phyloP scores from a whole-genome alignment of 1,140 invertebrate species.

The Ceratosolen solmsi region DNA sequence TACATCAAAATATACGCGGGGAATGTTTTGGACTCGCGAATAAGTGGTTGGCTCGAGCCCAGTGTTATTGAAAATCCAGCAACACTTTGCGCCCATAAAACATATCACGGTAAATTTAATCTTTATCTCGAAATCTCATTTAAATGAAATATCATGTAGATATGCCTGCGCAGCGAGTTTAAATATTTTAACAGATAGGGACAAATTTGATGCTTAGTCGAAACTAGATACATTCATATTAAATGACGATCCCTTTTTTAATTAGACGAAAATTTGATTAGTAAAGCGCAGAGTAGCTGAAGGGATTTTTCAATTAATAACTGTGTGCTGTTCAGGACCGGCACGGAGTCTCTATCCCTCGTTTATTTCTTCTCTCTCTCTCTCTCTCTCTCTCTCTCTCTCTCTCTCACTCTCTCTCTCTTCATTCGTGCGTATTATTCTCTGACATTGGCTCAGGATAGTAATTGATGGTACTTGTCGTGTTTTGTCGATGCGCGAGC shows the following conservation, averaged over 20 bases:
- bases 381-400: neutral
- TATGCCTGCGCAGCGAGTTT: no score
- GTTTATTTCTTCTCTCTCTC: conserved; percentile 31
- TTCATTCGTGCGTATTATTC: conserved; percentile 55
- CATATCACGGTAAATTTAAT: neutral
- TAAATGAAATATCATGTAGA: no score
- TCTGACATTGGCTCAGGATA: conserved; percentile 56
- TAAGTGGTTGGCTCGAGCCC: no score
- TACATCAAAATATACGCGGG: neutral
- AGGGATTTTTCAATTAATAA: conserved; percentile 37
- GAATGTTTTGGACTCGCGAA: neutral
- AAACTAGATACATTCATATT: no score
- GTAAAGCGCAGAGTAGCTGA: neutral
- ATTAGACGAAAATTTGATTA: conserved; percentile 2
- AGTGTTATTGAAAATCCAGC: no score
- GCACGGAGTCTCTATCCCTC: neutral
- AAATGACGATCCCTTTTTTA: conserved; percentile 28
- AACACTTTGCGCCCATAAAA: no score
- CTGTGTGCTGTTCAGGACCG: neutral
- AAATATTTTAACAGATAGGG: no score
- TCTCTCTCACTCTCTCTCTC: conserved; percentile 13
- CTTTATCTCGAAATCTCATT: no score
- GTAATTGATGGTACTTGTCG: conserved; percentile 61
- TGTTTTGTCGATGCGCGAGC: conserved; percentile 49
- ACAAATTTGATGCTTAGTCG: no score